Percentiles rank a stretch among this genome's conserved stretches.
Evolutionary conservation across 2,113 vertebrate genomes (phyloP).

Genomic region (Psephotus haematonotus): DNA sequence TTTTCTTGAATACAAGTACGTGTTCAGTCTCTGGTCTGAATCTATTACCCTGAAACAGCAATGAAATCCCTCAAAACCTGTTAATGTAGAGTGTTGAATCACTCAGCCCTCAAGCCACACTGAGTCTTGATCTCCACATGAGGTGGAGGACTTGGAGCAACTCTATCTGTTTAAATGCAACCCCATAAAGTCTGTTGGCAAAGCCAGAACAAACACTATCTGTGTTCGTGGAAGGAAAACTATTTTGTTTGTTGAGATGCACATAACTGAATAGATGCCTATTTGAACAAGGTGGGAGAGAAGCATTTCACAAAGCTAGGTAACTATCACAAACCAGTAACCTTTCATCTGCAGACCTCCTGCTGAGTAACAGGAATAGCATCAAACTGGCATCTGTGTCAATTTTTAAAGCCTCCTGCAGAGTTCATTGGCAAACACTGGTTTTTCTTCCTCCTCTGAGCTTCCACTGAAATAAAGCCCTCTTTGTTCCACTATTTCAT

Average conservation of each 20-base stretch:
- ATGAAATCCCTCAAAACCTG: neutral
- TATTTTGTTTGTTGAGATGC: conserved; percentile 27
- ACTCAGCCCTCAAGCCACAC: neutral
- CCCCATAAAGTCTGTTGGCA: neutral
- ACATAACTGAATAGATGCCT: conserved; percentile 30
- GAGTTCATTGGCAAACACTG: conserved; percentile 27
- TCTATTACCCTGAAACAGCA: neutral
- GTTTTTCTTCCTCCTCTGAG: neutral
- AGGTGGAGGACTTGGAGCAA: neutral
- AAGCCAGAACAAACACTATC: conserved; percentile 1
- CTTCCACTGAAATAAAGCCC: conserved; percentile 17
- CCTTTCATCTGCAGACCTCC: neutral
- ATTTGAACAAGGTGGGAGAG: conserved; percentile 39
- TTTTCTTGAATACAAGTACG: neutral
- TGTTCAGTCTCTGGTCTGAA: neutral
- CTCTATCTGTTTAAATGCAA: neutral
- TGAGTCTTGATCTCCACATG: neutral
- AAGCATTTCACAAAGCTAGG: conserved; percentile 34
- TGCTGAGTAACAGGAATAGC: conserved; percentile 34
- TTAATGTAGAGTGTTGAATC: neutral
- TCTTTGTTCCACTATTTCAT: neutral
- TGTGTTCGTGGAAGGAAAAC: conserved; percentile 34
- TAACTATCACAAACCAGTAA: neutral
- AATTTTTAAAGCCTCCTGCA: conserved; percentile 21
- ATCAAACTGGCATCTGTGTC: conserved; percentile 14